A percentile compares a stretch with the other conserved stretches of the same genome.
These are phyloP conservation scores for Ibidorhyncha struthersii DNA, from an alignment of 2,113 vertebrate species.

Conservation along the genomic window DNA sequence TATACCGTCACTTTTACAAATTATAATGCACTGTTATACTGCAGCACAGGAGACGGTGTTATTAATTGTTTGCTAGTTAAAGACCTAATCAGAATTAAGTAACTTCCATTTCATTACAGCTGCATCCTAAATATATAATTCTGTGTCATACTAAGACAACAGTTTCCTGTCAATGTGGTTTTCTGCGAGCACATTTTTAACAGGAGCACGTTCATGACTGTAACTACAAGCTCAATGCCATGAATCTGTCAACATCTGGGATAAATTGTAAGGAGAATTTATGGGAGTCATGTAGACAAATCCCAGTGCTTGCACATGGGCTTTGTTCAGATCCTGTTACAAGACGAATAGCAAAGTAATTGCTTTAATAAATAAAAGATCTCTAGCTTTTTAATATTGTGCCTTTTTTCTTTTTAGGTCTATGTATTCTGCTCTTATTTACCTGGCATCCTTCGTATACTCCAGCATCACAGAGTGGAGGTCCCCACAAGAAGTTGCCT, in stretches of 20 bases:
- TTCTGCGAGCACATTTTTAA: neutral
- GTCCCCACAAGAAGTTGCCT: slow-evolving; percentile 93
- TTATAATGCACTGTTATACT: neutral
- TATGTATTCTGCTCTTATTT: slow-evolving; percentile 5
- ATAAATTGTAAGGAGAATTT: slow-evolving; percentile 23
- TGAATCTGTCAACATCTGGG: slow-evolving; percentile 11
- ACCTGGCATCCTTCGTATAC: slow-evolving; percentile 97
- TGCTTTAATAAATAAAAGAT: slow-evolving; percentile 17
- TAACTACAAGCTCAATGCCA: neutral
- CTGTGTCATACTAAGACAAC: neutral
- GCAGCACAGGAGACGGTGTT: neutral
- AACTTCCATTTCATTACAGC: neutral
- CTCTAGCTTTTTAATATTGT: neutral
- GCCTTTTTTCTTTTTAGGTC: neutral
- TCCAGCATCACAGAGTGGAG: slow-evolving; percentile 95
- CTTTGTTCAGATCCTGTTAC: neutral
- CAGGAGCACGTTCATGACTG: neutral
- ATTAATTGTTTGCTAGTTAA: neutral
- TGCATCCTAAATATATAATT: neutral
- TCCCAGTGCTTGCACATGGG: neutral
- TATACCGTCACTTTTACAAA: neutral
- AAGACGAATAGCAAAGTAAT: neutral
- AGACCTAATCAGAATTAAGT: neutral
- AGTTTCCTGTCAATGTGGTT: neutral
- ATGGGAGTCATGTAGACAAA: neutral